Evolutionary conservation across 2,113 vertebrate genomes (phyloP).

Genomic region (Syngnathoides biaculeatus): DNA sequence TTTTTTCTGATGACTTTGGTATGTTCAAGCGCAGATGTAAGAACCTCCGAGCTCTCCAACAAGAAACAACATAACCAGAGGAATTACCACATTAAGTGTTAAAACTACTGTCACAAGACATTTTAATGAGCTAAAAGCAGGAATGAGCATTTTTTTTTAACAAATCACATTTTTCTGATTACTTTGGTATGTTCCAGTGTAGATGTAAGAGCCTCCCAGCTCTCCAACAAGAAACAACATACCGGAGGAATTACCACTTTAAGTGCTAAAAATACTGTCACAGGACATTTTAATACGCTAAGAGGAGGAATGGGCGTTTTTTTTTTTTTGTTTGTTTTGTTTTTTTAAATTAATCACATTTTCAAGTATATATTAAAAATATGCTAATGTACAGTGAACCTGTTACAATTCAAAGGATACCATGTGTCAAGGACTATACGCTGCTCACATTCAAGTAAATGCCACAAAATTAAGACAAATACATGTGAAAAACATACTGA

Average conservation of each 20-base stretch:
- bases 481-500: too few relatives aligned
- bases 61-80: slow-evolving; percentile 2
- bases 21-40: slow-evolving; percentile 39
- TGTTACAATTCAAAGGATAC: too few relatives aligned
- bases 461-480: too few relatives aligned
- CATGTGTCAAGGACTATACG: too few relatives aligned
- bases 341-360: too few relatives aligned
- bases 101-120: neutral
- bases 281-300: slow-evolving; percentile 1
- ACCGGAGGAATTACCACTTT: slow-evolving; percentile 24
- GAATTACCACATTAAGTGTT: slow-evolving; percentile 20
- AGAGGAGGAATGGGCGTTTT: neutral
- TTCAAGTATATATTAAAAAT: too few relatives aligned
- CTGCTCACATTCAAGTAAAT: too few relatives aligned
- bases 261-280: neutral
- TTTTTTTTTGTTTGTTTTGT: too few relatives aligned
- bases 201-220: slow-evolving; percentile 18
- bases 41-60: slow-evolving; percentile 1
- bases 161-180: slow-evolving; percentile 39
- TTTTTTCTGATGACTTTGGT: slow-evolving; percentile 37
- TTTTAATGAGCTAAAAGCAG: neutral
- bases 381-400: too few relatives aligned
- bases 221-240: neutral
- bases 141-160: too few relatives aligned
- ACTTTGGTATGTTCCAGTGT: slow-evolving; percentile 39